Evolutionary conservation across 2,113 vertebrate genomes (phyloP), one percentile per base, ranked within the genome.

Genomic region (Phaethornis superciliosus): DNA sequence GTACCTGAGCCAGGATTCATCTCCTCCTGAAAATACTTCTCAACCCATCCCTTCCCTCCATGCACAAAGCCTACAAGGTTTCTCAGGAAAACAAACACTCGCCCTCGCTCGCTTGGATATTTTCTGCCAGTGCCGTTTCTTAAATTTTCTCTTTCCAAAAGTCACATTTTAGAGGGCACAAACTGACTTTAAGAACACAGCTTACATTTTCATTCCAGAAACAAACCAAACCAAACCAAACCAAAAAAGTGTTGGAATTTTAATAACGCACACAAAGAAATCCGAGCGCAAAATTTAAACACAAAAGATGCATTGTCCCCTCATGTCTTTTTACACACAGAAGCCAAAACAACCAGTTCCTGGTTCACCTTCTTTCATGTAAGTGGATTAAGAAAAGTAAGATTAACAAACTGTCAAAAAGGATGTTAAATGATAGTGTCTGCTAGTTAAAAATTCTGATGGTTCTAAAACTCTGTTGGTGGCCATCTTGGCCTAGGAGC

Each of bases 181-280:
- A 56, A 33, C 1, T 30, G 42, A 55, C 70, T 86, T 90, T 28
- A 58, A 56, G 69, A 44, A 42, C 70, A 32, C 21, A 60, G 55
- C 56, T 95, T 90, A 84, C 27, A 37, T 67, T 94, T 96, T 89
- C 90, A 87, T 76, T 92, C 90, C 84, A 70, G 86, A 32, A 80
- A 88, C 19, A 46, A 40, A 40, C 9, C 40, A 40, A 40, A 12
- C 40, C 40, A 40, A 40, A 40, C 40, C 40, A 40, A 40, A 40
- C 40, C 40, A 49, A 49, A 93, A 93, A 96, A 21, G 71, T 72
- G 85, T 55, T 33, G 55, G 83, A 85, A 95, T 93, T 97, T 95
- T 96, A 95, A 94, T 78, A 97, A 89, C 7, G 58, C 55, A 92
- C 54, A 97, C 88, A 97, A 97, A 97, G 94, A 97, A 97, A 96